Percentiles rank a stretch among this genome's conserved stretches.
Evolutionary conservation across 2,113 vertebrate genomes (phyloP).

Genomic region (Indicator maculatus): DNA sequence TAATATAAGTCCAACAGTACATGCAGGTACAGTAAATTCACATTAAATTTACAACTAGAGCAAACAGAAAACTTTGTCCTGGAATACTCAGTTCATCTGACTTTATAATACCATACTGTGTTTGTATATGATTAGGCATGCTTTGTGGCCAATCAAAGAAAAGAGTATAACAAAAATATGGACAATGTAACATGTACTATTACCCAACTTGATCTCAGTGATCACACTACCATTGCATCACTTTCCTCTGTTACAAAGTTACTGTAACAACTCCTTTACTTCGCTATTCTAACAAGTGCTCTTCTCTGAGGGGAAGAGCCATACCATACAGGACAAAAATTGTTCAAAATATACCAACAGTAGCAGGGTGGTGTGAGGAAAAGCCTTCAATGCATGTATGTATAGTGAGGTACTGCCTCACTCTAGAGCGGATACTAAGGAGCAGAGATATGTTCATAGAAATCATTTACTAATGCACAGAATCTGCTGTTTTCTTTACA

Average conservation of each 20-base stretch:
- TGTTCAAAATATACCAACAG: neutral
- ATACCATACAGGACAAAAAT: fast-evolving
- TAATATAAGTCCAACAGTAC: neutral
- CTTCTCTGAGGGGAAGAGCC: neutral
- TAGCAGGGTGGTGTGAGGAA: neutral
- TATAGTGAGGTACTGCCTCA: neutral
- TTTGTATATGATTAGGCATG: neutral
- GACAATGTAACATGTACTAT: neutral
- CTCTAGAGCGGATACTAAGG: neutral
- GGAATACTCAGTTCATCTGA: neutral
- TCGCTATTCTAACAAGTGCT: neutral
- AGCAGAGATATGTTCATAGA: neutral
- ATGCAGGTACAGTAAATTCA: neutral
- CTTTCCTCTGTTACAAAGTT: neutral
- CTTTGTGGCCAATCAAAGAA: neutral
- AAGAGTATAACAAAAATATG: no score
- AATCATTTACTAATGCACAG: neutral
- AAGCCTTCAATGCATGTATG: neutral
- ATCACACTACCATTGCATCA: neutral
- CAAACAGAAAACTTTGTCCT: fast-evolving
- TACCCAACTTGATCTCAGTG: neutral
- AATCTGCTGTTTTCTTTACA: neutral
- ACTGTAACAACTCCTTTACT: neutral
- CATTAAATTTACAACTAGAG: neutral
- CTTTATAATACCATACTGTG: neutral